Evolutionary conservation across 2,888 invertebrate genomes (phyloP).

Genomic region (Meteorus cinctellus): DNA sequence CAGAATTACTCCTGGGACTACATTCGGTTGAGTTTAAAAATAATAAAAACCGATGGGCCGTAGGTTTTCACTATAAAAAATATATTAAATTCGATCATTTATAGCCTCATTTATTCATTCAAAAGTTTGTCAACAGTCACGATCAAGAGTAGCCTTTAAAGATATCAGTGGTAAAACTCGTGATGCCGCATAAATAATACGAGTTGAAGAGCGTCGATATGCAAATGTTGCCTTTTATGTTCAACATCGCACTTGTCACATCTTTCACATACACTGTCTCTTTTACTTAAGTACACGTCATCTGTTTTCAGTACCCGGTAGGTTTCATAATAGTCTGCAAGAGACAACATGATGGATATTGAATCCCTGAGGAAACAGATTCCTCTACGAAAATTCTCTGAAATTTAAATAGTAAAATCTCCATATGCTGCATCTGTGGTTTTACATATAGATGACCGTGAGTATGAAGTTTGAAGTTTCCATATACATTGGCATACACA

Average conservation of each 20-base stretch:
- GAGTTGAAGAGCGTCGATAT: conserved; percentile 26
- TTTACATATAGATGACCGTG: conserved; percentile 52
- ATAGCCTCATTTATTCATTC: background rate
- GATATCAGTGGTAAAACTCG: conserved; percentile 17
- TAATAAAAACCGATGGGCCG: no score
- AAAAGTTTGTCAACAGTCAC: conserved; percentile 30
- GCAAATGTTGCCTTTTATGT: conserved; percentile 33
- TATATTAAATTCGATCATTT: conserved; percentile 5
- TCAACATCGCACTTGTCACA: conserved; percentile 26
- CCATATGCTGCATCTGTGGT: conserved; percentile 45
- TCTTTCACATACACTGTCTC: conserved; percentile 13
- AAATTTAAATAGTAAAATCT: conserved; percentile 40
- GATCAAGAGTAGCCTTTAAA: conserved; percentile 18
- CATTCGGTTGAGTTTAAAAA: no score
- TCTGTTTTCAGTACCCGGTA: background rate
- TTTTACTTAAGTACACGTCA: conserved; percentile 7
- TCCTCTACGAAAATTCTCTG: background rate
- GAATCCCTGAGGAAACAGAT: conserved; percentile 26
- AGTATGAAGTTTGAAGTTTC: conserved; percentile 19
- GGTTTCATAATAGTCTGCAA: conserved; percentile 6
- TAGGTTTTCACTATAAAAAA: no score
- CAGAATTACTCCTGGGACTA: no score
- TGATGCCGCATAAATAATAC: conserved; percentile 37
- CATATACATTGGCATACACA: background rate
- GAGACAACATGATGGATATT: conserved; percentile 19